A percentile compares a stretch with the other conserved stretches of the same genome.
Evolutionary conservation across 2,113 vertebrate genomes (phyloP).

Genomic region (Apteryx owenii): DNA sequence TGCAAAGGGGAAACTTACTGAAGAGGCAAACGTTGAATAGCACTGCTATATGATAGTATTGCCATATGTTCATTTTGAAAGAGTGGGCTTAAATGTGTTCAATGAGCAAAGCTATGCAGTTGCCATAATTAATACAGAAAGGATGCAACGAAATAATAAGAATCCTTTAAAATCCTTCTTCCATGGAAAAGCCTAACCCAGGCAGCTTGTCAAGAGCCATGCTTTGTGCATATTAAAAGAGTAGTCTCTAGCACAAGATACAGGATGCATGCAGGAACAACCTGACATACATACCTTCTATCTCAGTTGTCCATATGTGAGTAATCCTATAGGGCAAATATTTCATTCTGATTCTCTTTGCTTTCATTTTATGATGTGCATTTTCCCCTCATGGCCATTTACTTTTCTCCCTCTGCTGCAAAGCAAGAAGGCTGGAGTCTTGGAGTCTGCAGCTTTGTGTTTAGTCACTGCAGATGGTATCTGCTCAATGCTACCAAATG

Average conservation of each 20-base stretch:
- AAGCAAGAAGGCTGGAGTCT: constrained; percentile 41
- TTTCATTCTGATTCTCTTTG: constrained; percentile 24
- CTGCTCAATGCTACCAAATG: constrained; percentile 47
- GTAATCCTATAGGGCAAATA: constrained; percentile 20
- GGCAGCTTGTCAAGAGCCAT: neutral
- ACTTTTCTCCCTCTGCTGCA: constrained; percentile 3
- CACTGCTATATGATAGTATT: neutral
- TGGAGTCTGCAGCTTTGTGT: constrained; percentile 45
- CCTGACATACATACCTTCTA: neutral
- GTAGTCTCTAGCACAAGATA: neutral
- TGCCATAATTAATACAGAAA: neutral
- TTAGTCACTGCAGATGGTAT: constrained; percentile 53
- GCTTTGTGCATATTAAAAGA: neutral
- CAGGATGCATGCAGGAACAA: neutral
- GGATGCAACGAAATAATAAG: neutral
- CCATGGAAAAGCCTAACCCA: neutral
- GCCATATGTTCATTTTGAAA: neutral
- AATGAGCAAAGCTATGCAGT: neutral
- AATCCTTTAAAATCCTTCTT: neutral
- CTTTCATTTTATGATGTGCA: constrained; percentile 37
- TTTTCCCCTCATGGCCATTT: constrained; percentile 2
- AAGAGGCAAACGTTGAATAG: neutral
- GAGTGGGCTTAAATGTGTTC: neutral
- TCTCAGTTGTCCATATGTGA: neutral
- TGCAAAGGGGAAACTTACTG: neutral